Base-by-base conservation (phyloP, 2,113 vertebrate species). In the Python bivittatus region DNA sequence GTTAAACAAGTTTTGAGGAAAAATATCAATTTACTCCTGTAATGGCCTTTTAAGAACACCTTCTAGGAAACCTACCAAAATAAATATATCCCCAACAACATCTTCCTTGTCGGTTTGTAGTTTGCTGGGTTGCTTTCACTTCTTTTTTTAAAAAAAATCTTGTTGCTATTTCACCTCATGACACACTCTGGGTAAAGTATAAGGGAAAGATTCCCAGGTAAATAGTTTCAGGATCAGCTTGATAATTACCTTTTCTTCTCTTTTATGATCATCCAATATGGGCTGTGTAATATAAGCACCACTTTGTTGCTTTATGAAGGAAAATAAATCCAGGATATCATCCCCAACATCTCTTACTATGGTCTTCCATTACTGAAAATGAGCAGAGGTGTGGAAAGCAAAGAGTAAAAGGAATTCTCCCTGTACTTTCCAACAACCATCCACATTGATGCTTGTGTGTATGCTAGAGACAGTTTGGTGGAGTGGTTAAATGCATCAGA, bases 311-410 rank as follows among this genome's bases (percentile, higher is more conserved):
- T 92, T 86, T 27, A 54, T 12, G 79, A 20, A 29, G 23, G 57
- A 29, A 86, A 60, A 58, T 60, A 52, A 85, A 89, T 60, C 88
- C 60, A 89, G 61, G 6, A 4, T 58, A 52, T 38, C 86, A 68
- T 91, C 57, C 25, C 17, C 52, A 86, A 33, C 48, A 68, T 89
- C 29, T 84, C 88, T 93, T 68, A 20, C 84, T 64, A 60, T 83
- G 93, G 89, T 79, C 53, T 83, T 87, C 87, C 54, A 90, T 87
- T 93, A 64, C 29, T 27, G 44, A 89, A 89, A 61, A 53, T 54
- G 17, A 85, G 52, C 17, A n/a, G 52, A 42, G 15, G 60, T 4
- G 1, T 88, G 27, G 22, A 87, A 52, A 29, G 25, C 38, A 54
- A n/a, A 54, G 25, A 54, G 25, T n/a, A 33, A n/a, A 86, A 15